A percentile compares a stretch with the other conserved stretches of the same genome.
These are phyloP conservation scores for Ailuropoda melanoleuca DNA, from an alignment of 2,113 vertebrate species.

Conservation along the genomic window DNA sequence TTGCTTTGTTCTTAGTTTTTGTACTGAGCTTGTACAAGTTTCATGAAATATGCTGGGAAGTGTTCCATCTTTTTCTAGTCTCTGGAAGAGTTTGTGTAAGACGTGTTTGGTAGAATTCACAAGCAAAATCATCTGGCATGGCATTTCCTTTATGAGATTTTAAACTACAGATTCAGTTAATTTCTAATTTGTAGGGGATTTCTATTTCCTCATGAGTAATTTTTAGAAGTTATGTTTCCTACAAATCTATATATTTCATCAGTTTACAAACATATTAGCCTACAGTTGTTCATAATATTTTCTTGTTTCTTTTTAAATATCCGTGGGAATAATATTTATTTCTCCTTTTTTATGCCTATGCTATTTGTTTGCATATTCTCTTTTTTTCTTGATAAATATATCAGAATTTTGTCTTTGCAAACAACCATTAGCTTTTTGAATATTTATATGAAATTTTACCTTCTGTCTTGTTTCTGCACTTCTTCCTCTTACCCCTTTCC, in stretches of 20 bases:
- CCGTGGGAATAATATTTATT: background rate
- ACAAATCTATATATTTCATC: background rate
- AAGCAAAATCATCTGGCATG: background rate
- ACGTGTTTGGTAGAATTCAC: conserved; percentile 29
- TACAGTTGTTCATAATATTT: background rate
- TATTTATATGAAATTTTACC: conserved; percentile 18
- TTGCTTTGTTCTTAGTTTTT: conserved; percentile 29
- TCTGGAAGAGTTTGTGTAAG: conserved; percentile 30
- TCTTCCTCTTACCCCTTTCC: background rate
- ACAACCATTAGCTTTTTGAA: conserved; percentile 18
- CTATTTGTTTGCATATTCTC: background rate
- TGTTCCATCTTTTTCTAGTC: background rate
- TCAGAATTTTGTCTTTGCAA: background rate
- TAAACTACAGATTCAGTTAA: background rate
- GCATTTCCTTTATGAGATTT: background rate
- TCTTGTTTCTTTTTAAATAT: background rate
- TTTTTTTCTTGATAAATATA: background rate
- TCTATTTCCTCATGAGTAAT: conserved; percentile 1
- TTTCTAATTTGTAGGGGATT: background rate
- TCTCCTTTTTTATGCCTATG: background rate
- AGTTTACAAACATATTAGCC: background rate
- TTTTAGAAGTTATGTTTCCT: background rate
- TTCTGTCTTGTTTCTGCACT: background rate
- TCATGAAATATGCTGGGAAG: conserved; percentile 40
- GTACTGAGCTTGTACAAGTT: background rate